Percentiles rank a stretch among this genome's conserved stretches.
phyloP scores from a whole-genome alignment of 2,888 invertebrate species.

The Gastrophysa polygoni region DNA sequence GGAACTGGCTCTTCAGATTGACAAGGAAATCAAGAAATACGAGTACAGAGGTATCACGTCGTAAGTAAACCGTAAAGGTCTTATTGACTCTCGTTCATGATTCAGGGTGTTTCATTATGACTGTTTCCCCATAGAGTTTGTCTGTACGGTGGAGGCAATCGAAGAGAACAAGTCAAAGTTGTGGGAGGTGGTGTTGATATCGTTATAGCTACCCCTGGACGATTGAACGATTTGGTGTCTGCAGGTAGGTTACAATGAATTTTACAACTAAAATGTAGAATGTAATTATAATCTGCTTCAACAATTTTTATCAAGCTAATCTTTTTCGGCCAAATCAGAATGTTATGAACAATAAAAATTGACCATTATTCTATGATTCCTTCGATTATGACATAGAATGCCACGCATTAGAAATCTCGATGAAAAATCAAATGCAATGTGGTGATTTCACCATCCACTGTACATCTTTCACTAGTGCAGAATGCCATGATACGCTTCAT shows the following conservation, averaged over 20 bases:
- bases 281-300: too few relatives aligned
- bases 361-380: too few relatives aligned
- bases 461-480: too few relatives aligned
- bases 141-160: conserved; percentile 88
- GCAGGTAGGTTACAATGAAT: conserved; percentile 53
- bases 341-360: too few relatives aligned
- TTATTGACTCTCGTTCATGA: neutral
- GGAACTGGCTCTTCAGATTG: conserved; percentile 91
- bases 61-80: conserved; percentile 57
- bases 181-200: conserved; percentile 87
- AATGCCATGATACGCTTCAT: too few relatives aligned
- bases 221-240: conserved; percentile 87
- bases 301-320: too few relatives aligned
- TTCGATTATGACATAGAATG: too few relatives aligned
- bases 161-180: conserved; percentile 76
- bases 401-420: too few relatives aligned
- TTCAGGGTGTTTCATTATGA: conserved; percentile 10
- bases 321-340: too few relatives aligned
- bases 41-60: conserved; percentile 85
- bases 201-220: conserved; percentile 93
- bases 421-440: too few relatives aligned
- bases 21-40: conserved; percentile 89
- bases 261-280: too few relatives aligned
- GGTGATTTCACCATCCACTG: too few relatives aligned
- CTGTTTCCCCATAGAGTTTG: conserved; percentile 68